Evolutionary conservation across 2,888 invertebrate species (phyloP).

Genomic region (Monochamus alternatus): DNA sequence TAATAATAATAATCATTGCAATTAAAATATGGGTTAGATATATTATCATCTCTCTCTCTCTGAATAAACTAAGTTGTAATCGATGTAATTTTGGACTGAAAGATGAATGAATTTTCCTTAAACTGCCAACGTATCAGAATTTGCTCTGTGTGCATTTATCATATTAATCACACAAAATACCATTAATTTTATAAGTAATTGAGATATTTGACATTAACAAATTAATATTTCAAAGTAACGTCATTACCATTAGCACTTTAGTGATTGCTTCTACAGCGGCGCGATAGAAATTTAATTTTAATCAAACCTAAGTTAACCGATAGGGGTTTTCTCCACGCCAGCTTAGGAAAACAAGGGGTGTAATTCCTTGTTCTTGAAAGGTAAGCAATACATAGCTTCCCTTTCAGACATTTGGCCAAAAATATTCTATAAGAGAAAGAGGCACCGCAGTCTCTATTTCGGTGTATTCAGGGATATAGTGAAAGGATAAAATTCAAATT

Average conservation of each 20-base stretch:
- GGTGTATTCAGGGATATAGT: background rate
- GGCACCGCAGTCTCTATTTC: background rate
- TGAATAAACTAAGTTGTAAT: too few relatives aligned
- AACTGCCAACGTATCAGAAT: too few relatives aligned
- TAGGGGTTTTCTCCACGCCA: slow-evolving; percentile 33
- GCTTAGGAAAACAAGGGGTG: slow-evolving; percentile 45
- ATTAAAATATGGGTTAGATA: too few relatives aligned
- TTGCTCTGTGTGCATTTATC: too few relatives aligned
- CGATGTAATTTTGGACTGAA: too few relatives aligned
- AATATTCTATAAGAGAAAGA: background rate
- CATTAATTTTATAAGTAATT: background rate
- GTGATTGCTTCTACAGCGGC: background rate
- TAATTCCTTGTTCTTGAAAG: slow-evolving; percentile 8
- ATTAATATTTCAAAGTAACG: background rate
- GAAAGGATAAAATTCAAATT: background rate
- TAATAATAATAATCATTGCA: too few relatives aligned
- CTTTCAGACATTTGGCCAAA: background rate
- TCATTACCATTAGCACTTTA: slow-evolving; percentile 1
- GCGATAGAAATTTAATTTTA: background rate
- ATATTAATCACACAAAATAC: background rate
- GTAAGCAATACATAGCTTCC: background rate
- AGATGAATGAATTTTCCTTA: too few relatives aligned
- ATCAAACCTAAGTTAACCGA: slow-evolving; percentile 12
- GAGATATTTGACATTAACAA: background rate
- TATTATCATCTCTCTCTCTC: too few relatives aligned